These are phyloP conservation scores for Synergus japonicus DNA, from an alignment of 2,888 invertebrate genomes.

Conservation along the genomic window DNA sequence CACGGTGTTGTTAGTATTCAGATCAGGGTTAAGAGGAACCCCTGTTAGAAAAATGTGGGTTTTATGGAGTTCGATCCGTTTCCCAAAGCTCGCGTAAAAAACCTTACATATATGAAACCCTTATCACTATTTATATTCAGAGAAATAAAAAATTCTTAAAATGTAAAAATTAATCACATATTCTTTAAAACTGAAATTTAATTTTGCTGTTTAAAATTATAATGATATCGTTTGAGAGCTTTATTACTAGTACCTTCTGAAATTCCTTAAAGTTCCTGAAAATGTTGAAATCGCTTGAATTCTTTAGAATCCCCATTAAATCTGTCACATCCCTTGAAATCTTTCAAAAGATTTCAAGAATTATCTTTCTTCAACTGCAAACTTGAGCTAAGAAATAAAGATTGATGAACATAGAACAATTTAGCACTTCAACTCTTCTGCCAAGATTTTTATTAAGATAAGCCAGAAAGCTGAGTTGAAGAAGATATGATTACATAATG, in stretches of 20 bases:
- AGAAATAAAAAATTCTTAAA: not conserved
- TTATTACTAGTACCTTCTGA: too few species aligned
- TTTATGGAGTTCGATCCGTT: slow-evolving; percentile 3
- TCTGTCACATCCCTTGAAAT: too few species aligned
- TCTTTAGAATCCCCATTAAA: too few species aligned
- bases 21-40: slow-evolving; percentile 10
- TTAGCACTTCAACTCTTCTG: not conserved
- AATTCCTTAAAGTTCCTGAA: not conserved
- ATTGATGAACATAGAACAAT: not conserved
- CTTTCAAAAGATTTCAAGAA: too few species aligned
- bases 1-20: slow-evolving; percentile 10
- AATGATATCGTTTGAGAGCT: too few species aligned
- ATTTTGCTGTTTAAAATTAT: too few species aligned
- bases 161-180: too few species aligned
- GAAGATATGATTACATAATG: not conserved
- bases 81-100: not conserved
- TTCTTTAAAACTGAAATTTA: too few species aligned
- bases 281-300: not conserved
- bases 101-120: not conserved
- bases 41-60: slow-evolving; percentile 27
- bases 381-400: not conserved
- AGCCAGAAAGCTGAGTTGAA: not conserved
- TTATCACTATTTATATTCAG: slow-evolving; percentile 10
- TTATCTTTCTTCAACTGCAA: too few species aligned
- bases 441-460: not conserved